Evolutionary conservation across 2,113 vertebrate species (phyloP).

Genomic region (Barbus barbus): DNA sequence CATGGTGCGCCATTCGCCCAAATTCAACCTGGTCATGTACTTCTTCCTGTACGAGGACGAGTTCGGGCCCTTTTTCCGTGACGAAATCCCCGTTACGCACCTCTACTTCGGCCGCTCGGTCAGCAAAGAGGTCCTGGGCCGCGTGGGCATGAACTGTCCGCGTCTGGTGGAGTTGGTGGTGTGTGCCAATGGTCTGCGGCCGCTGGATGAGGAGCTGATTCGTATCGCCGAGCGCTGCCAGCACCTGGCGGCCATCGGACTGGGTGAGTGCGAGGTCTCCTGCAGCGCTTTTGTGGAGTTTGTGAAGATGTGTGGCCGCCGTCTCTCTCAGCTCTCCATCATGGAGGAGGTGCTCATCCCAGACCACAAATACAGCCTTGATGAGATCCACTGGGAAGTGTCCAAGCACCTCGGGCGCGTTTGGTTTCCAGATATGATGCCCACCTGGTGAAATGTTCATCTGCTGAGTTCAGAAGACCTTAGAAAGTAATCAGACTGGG

Average conservation of each 20-base stretch:
- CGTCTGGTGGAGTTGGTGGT: constrained; percentile 95
- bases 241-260: constrained; percentile 90
- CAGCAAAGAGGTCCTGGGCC: constrained; percentile 94
- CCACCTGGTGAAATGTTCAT: constrained; percentile 85
- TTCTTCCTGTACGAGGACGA: constrained; percentile 97
- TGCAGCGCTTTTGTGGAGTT: constrained; percentile 98
- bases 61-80: constrained; percentile 91
- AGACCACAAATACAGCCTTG: constrained; percentile 91
- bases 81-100: constrained; percentile 92
- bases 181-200: constrained; percentile 92
- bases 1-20: constrained; percentile 93
- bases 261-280: constrained; percentile 96
- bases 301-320: constrained; percentile 94
- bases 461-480: neutral
- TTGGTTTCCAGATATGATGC: constrained; percentile 99
- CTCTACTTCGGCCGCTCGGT: constrained; percentile 96
- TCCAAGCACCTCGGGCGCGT: constrained; percentile 96
- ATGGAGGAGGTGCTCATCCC: constrained; percentile 98
- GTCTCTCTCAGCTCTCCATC: constrained; percentile 93
- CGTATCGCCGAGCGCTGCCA: constrained; percentile 94
- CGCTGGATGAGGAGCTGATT: constrained; percentile 95
- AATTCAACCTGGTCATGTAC: constrained; percentile 98
- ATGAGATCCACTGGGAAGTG: constrained; percentile 98
- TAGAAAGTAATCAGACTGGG: neutral
- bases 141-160: constrained; percentile 93